A percentile compares a stretch with the other conserved stretches of the same genome.
phyloP scores from a whole-genome alignment of 1,140 invertebrate genomes.

The Asobara japonica region DNA sequence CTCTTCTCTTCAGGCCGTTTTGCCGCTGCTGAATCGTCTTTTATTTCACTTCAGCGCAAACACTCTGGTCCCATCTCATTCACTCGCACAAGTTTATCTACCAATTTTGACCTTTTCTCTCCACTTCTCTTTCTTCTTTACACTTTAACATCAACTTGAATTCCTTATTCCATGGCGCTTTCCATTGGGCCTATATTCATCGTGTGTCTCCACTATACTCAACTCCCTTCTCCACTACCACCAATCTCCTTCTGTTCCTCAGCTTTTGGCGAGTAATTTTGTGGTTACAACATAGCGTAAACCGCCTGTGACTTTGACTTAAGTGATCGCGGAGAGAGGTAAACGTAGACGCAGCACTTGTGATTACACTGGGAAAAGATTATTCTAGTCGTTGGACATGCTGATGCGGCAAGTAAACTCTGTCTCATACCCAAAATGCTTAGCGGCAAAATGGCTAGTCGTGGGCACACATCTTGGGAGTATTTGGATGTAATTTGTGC shows the following conservation, averaged over 20 bases:
- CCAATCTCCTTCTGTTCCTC: conserved; percentile 30
- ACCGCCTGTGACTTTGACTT: conserved; percentile 30
- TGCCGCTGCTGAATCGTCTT: conserved; percentile 27
- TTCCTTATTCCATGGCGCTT: conserved; percentile 9
- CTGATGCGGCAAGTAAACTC: not conserved
- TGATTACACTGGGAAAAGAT: conserved; percentile 21
- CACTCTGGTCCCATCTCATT: conserved; percentile 10
- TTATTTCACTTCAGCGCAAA: conserved; percentile 10
- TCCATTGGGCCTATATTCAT: not conserved
- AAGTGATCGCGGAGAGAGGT: conserved; percentile 37
- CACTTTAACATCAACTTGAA: conserved; percentile 12
- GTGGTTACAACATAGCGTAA: conserved; percentile 36
- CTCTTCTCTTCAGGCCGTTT: conserved; percentile 26
- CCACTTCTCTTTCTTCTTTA: not conserved
- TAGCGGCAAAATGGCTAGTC: not conserved
- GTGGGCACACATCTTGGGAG: not conserved
- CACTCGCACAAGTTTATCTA: conserved; percentile 18
- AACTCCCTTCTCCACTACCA: conserved; percentile 19
- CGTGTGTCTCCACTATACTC: not conserved
- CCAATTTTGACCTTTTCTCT: conserved; percentile 7
- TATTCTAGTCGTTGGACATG: not conserved
- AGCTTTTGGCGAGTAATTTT: conserved; percentile 33
- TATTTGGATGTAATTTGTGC: not conserved
- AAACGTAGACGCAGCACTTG: conserved; percentile 9
- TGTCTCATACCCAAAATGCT: not conserved